phyloP scores from a whole-genome alignment of 2,888 invertebrate genomes.

The Tipula confusa region DNA sequence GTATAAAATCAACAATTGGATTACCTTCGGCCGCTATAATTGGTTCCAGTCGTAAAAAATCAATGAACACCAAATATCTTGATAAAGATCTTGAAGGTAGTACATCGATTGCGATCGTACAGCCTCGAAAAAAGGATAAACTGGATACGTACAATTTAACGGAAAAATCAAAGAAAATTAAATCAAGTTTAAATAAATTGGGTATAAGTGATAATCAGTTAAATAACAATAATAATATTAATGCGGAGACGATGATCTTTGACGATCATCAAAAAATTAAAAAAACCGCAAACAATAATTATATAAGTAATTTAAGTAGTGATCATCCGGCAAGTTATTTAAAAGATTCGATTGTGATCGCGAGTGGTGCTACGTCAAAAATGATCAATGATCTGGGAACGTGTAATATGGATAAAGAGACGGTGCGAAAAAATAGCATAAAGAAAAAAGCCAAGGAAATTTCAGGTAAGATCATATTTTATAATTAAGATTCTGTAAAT shows the following conservation, averaged over 20 bases:
- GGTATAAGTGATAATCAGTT: not conserved
- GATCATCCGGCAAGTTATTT: not conserved
- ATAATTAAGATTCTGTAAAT: not conserved
- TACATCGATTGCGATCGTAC: conserved; percentile 37
- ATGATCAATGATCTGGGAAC: not conserved
- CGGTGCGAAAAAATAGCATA: not conserved
- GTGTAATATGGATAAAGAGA: not conserved
- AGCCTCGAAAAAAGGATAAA: conserved; percentile 38
- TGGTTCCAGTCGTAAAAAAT: not conserved
- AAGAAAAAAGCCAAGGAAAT: not conserved
- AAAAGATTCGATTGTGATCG: conserved; percentile 12
- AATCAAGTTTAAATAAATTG: conserved; percentile 26
- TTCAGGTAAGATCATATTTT: not conserved
- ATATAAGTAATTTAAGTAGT: conserved; percentile 12
- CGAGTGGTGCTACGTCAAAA: not conserved
- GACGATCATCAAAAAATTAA: not conserved
- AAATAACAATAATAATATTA: conserved; percentile 15
- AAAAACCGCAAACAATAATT: not conserved
- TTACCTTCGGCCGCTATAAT: not conserved
- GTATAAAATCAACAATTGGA: conserved; percentile 33
- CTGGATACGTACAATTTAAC: conserved; percentile 32
- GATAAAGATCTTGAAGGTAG: conserved; percentile 34
- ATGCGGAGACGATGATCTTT: not conserved
- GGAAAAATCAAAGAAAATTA: conserved; percentile 8
- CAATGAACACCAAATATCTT: conserved; percentile 32